These are phyloP conservation scores for Chymomyza costata DNA, from an alignment of 1,140 invertebrate genomes.

Conservation along the genomic window DNA sequence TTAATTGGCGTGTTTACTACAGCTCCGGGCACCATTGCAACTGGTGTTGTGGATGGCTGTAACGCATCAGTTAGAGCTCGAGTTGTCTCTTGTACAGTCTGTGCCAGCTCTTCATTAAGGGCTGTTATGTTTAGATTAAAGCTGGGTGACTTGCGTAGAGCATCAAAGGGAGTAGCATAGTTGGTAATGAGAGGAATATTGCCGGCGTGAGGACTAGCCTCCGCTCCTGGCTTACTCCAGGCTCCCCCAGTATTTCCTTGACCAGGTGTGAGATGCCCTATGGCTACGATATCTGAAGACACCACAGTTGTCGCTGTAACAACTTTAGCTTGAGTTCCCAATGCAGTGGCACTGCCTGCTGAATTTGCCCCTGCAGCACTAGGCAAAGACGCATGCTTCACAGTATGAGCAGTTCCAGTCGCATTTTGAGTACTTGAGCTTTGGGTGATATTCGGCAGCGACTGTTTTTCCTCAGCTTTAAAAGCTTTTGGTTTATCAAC, in stretches of 20 bases:
- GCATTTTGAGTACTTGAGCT: no score
- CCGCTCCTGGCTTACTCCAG: slow-evolving; percentile 2
- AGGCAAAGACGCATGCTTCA: no score
- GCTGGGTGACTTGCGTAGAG: slow-evolving; percentile 68
- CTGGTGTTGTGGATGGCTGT: slow-evolving; percentile 45
- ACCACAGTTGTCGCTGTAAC: slow-evolving; percentile 8
- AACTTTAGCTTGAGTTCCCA: slow-evolving; percentile 22
- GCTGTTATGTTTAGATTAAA: slow-evolving; percentile 71
- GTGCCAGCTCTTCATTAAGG: slow-evolving; percentile 63
- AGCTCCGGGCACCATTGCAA: slow-evolving; percentile 5
- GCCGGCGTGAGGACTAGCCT: not conserved
- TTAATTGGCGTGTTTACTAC: not conserved
- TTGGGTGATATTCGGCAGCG: no score
- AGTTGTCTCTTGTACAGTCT: slow-evolving; percentile 69
- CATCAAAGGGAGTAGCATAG: slow-evolving; percentile 59
- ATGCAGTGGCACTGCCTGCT: slow-evolving; percentile 3
- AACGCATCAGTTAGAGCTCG: slow-evolving; percentile 59
- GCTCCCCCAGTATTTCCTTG: not conserved
- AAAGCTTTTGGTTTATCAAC: slow-evolving; percentile 30
- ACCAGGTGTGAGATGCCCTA: not conserved
- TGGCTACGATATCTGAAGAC: not conserved
- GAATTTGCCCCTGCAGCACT: slow-evolving; percentile 3
- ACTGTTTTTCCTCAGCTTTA: slow-evolving; percentile 33
- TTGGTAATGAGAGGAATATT: slow-evolving; percentile 8
- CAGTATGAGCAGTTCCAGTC: no score